phyloP scores from a whole-genome alignment of 1,140 invertebrate species.

The fruit fly (Drosophila melanogaster) region Release_6_plus_ISO1_MT NT_037436.4:3753501-3754000 shows the following conservation, averaged over 20 bases:
- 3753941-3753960: constrained; percentile 20
- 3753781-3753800: constrained; percentile 68
- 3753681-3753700: constrained; percentile 56
- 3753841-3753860: neutral
- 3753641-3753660: constrained; percentile 65
- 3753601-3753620: constrained; percentile 47
- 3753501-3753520: constrained; percentile 26
- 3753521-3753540: neutral
- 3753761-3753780: constrained; percentile 70
- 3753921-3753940: constrained; percentile 1
- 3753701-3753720: constrained; percentile 42
- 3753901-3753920: constrained; percentile 27
- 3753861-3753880: constrained; percentile 22
- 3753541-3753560: constrained; percentile 1
- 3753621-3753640: constrained; percentile 47
- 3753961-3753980: constrained; percentile 40
- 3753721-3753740: constrained; percentile 61
- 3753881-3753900: constrained; percentile 44
- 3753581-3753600: constrained; percentile 36
- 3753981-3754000: constrained; percentile 31
- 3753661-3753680: constrained; percentile 62
- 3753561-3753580: constrained; percentile 24
- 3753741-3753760: constrained; percentile 67
- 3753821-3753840: neutral
- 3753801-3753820: constrained; percentile 49